Evolutionary conservation across 2,797 vertebrate species (phyloP).

Genomic region (Ispidina picta): DNA sequence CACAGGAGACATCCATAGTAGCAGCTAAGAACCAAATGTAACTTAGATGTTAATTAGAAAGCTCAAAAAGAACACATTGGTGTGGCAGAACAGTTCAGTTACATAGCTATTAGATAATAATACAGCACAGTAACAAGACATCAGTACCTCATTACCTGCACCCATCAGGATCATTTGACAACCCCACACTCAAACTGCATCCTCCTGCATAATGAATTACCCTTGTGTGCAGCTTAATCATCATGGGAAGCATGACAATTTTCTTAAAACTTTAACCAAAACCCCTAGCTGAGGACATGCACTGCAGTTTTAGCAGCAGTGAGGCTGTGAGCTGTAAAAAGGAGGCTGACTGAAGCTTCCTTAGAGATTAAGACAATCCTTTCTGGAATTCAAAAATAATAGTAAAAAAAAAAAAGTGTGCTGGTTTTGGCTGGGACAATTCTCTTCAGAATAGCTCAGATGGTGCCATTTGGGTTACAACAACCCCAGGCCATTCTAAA

Average conservation of each 20-base stretch:
- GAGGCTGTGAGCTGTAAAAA: background rate
- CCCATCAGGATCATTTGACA: background rate
- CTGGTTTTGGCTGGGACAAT: background rate
- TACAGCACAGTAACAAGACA: background rate
- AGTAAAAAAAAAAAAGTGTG: background rate
- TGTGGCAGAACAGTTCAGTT: background rate
- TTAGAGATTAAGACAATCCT: background rate
- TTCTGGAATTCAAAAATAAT: background rate
- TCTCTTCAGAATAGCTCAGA: background rate
- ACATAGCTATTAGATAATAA: background rate
- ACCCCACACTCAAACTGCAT: background rate
- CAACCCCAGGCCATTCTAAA: too few species aligned
- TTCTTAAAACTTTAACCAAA: background rate
- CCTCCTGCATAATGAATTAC: background rate
- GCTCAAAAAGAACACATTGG: background rate
- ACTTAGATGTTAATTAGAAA: background rate
- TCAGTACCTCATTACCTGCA: background rate
- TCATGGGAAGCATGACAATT: background rate
- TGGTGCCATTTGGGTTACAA: too few species aligned
- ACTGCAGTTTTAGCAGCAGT: background rate
- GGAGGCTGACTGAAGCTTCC: background rate
- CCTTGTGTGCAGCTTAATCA: background rate
- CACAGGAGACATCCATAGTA: background rate
- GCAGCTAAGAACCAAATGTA: background rate
- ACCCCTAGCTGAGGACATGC: background rate